Percentiles rank a stretch among this genome's conserved stretches.
Conservation (phyloP, 1,140 invertebrate genomes). For the Gonioctena quinquepunctata region DNA sequence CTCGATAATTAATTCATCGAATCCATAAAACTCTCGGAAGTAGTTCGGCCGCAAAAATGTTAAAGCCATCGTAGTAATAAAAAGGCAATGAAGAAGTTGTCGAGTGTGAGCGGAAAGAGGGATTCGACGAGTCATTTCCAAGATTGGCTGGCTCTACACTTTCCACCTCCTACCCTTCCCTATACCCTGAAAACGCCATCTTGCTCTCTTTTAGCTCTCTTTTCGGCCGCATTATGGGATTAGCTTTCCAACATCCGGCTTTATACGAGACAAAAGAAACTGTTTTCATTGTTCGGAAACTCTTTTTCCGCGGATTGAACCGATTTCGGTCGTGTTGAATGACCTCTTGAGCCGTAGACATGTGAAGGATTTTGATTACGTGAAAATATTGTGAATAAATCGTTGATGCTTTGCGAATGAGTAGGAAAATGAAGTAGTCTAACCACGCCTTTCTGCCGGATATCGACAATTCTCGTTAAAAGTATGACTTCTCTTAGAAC, state of each 20-base stretch:
- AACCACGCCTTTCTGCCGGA: too few species aligned
- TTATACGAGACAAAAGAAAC: neutral
- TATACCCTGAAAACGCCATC: neutral
- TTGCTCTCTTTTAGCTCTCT: neutral
- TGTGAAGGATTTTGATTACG: neutral
- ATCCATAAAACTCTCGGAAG: slow-evolving; percentile 12
- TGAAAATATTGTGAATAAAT: too few species aligned
- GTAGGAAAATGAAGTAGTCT: too few species aligned
- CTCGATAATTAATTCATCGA: slow-evolving; percentile 2
- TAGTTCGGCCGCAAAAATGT: slow-evolving; percentile 3
- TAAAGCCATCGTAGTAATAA: neutral
- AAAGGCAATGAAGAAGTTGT: slow-evolving; percentile 14
- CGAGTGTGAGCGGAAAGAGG: neutral
- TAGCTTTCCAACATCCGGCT: neutral
- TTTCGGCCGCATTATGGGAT: neutral
- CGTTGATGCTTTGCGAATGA: too few species aligned
- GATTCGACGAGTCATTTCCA: slow-evolving; percentile 4
- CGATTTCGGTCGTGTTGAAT: neutral
- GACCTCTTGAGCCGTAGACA: neutral
- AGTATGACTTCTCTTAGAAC: too few species aligned
- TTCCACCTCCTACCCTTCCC: too few species aligned
- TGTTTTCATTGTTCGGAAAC: neutral
- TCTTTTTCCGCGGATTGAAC: neutral
- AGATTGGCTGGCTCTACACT: slow-evolving; percentile 1
- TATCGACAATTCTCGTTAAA: too few species aligned